These are phyloP conservation scores for Micrasema longulum DNA, from an alignment of 1,140 invertebrate species.

Conservation along the genomic window DNA sequence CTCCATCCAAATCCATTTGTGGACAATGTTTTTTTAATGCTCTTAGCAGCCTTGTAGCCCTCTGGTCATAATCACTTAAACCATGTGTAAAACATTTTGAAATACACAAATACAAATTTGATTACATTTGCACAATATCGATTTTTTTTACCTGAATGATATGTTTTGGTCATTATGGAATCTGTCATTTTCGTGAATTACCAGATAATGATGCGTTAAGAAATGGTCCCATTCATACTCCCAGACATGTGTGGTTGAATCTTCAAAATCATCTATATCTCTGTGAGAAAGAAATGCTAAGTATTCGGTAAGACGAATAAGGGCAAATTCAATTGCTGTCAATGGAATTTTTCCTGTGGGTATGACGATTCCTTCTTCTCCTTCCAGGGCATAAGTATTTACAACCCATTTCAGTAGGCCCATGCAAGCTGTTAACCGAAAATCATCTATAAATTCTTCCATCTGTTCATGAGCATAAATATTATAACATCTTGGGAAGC, in stretches of 20 bases:
- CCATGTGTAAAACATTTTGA: slow-evolving; percentile 14
- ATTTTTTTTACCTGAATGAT: slow-evolving; percentile 57
- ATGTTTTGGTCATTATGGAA: slow-evolving; percentile 63
- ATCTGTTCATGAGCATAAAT: slow-evolving; percentile 88
- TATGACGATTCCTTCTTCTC: slow-evolving; percentile 69
- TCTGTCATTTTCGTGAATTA: slow-evolving; percentile 74
- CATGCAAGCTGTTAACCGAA: slow-evolving; percentile 87
- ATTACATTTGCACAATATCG: neutral
- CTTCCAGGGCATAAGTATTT: slow-evolving; percentile 69
- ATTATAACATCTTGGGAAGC: slow-evolving; percentile 90
- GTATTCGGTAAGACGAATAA: slow-evolving; percentile 81
- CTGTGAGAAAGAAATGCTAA: slow-evolving; percentile 82
- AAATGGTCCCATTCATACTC: slow-evolving; percentile 90
- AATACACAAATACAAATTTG: neutral
- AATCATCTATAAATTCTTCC: slow-evolving; percentile 90
- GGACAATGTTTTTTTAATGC: slow-evolving; percentile 77
- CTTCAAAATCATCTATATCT: slow-evolving; percentile 84
- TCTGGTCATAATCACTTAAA: slow-evolving; percentile 63
- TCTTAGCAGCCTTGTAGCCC: slow-evolving; percentile 61
- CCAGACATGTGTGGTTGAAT: slow-evolving; percentile 73
- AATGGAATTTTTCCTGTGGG: slow-evolving; percentile 77
- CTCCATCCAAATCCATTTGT: slow-evolving; percentile 85
- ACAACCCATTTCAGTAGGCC: slow-evolving; percentile 83
- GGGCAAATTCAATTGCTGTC: slow-evolving; percentile 81
- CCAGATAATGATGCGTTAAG: slow-evolving; percentile 78